Evolutionary conservation across 2,797 vertebrate genomes (phyloP).

Genomic region (Leuciscus waleckii): DNA sequence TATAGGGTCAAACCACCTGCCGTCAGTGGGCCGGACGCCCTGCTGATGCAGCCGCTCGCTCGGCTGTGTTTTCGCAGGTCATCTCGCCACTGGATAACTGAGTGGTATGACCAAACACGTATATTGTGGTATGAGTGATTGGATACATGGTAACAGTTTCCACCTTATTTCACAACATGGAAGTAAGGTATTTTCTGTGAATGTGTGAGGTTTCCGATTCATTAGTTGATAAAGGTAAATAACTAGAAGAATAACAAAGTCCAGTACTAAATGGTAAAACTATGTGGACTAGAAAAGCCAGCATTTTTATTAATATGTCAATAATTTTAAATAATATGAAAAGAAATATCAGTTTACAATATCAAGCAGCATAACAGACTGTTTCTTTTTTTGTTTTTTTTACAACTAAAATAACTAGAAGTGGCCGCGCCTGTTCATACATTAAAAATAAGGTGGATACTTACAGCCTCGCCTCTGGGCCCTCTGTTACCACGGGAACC

Average conservation of each 20-base stretch:
- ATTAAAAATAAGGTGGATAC: constrained; percentile 50
- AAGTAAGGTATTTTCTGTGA: neutral
- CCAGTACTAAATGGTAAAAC: neutral
- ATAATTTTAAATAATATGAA: neutral
- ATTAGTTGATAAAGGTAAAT: neutral
- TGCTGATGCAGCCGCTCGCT: constrained; percentile 27
- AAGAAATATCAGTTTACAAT: neutral
- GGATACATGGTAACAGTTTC: neutral
- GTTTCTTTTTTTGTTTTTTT: neutral
- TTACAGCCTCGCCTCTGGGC: constrained; percentile 85
- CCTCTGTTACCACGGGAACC: constrained; percentile 89
- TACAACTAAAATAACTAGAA: neutral
- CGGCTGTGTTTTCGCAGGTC: constrained; percentile 2
- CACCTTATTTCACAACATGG: neutral
- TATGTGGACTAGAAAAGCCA: neutral
- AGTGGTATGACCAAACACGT: neutral
- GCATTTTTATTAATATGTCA: neutral
- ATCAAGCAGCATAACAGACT: neutral
- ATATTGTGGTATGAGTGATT: neutral
- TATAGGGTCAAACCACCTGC: constrained; percentile 48
- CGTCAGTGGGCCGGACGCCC: constrained; percentile 20
- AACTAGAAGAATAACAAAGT: no score
- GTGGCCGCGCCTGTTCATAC: neutral
- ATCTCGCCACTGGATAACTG: constrained; percentile 42
- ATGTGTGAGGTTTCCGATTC: neutral